Conservation (phyloP, 2,797 vertebrate genomes). For the Lagodon rhomboides region DNA sequence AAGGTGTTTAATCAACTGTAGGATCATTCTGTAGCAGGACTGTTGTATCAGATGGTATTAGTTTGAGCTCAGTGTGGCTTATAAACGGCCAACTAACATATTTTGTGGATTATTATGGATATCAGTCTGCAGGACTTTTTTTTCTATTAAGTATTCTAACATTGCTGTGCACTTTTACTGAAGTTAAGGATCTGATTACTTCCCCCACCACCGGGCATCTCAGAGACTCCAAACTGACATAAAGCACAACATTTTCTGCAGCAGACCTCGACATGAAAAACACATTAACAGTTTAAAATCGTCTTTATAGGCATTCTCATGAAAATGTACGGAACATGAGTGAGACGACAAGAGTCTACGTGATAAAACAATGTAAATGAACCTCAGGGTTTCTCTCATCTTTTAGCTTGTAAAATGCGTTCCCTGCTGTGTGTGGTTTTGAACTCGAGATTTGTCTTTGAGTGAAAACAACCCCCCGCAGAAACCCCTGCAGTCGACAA, state of each 20-base stretch:
- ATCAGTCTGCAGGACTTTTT: not conserved
- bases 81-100: not conserved
- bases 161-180: not conserved
- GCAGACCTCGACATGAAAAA: not conserved
- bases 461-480: too few relatives aligned
- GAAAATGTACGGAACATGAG: not conserved
- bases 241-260: not conserved
- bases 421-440: not conserved
- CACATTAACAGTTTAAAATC: not conserved
- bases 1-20: not conserved
- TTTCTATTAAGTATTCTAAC: not conserved
- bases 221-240: not conserved
- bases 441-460: slow-evolving; percentile 5
- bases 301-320: not conserved
- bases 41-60: not conserved
- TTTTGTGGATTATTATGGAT: too few relatives aligned
- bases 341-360: not conserved
- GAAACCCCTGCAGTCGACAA: too few relatives aligned
- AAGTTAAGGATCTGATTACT: not conserved
- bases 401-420: not conserved
- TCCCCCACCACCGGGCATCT: not conserved
- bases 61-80: not conserved
- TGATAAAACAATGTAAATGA: not conserved
- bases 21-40: not conserved
- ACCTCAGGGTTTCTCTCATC: not conserved